phyloP scores from a whole-genome alignment of 2,888 invertebrate genomes.

The Prenolepis imparis region DNA sequence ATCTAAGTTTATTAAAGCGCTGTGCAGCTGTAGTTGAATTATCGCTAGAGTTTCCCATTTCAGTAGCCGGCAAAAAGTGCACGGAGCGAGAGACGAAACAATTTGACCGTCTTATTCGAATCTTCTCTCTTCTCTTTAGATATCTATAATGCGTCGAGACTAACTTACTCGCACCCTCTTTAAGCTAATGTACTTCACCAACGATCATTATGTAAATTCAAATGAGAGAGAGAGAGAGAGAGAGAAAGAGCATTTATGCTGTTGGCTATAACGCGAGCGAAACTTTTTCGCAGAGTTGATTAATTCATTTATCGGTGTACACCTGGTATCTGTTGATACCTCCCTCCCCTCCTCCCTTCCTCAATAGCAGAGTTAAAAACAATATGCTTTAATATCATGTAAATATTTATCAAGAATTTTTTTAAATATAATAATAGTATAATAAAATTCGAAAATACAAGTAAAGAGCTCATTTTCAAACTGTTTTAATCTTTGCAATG shows the following conservation, averaged over 20 bases:
- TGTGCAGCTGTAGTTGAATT: conserved; percentile 83
- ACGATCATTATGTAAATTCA: conserved; percentile 62
- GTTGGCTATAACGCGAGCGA: conserved; percentile 22
- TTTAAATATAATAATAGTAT: not conserved
- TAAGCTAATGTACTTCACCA: conserved; percentile 66
- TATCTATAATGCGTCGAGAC: conserved; percentile 29
- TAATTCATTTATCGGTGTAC: conserved; percentile 29
- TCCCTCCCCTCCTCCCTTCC: not conserved
- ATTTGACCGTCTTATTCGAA: conserved; percentile 56
- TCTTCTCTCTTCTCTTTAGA: conserved; percentile 50
- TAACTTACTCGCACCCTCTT: conserved; percentile 59
- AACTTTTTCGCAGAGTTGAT: conserved; percentile 33
- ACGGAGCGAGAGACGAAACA: conserved; percentile 62
- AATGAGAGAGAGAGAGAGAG: conserved; percentile 36
- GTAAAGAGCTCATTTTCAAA: not conserved
- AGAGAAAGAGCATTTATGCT: not conserved
- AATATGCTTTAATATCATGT: not conserved
- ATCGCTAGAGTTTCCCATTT: conserved; percentile 80
- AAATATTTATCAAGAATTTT: not conserved
- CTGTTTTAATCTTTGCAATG: not conserved
- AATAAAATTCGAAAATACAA: not conserved
- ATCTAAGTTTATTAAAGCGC: conserved; percentile 78
- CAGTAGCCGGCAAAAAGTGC: conserved; percentile 69
- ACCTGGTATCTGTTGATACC: not conserved
- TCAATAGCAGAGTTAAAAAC: not conserved